Percentiles rank a stretch among this genome's conserved stretches.
Conservation (phyloP, 2,888 invertebrate genomes). For the Escarpia spicata region DNA sequence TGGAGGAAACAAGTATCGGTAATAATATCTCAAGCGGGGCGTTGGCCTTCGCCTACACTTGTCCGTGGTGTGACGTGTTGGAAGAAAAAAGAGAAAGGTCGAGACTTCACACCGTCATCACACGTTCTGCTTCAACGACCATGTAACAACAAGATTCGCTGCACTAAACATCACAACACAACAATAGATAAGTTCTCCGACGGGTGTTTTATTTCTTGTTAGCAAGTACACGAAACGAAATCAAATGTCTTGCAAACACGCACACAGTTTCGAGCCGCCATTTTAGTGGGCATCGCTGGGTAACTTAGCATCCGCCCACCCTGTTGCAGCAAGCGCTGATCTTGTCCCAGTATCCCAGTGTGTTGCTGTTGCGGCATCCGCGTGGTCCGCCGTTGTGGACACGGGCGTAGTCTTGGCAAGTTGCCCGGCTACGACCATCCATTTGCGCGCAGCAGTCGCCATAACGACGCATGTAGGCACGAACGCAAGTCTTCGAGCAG, state of each 20-base stretch:
- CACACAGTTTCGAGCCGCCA: not conserved
- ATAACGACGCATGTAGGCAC: slow-evolving; percentile 51
- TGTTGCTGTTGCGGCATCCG: not conserved
- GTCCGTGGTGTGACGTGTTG: too few species aligned
- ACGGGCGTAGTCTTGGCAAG: slow-evolving; percentile 52
- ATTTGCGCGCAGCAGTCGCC: slow-evolving; percentile 39
- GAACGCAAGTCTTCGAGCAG: slow-evolving; percentile 50
- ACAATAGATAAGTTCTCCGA: not conserved
- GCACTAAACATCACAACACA: not conserved
- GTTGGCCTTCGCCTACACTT: too few species aligned
- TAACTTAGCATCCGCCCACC: not conserved
- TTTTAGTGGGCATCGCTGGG: not conserved
- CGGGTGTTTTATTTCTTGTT: not conserved
- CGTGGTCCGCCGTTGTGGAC: slow-evolving; percentile 54
- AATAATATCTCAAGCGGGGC: too few species aligned
- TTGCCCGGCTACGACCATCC: slow-evolving; percentile 40
- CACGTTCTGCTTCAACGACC: too few species aligned
- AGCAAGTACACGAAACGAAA: not conserved
- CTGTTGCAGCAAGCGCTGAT: not conserved
- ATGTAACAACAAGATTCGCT: not conserved
- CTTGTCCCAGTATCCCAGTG: not conserved
- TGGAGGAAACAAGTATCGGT: too few species aligned
- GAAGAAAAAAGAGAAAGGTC: too few species aligned
- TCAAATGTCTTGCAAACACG: not conserved
- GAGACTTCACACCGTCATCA: too few species aligned